Evolutionary conservation across 2,888 invertebrate genomes (phyloP), one percentile per base, ranked within the genome.

Genomic region (Hylaea fasciaria): DNA sequence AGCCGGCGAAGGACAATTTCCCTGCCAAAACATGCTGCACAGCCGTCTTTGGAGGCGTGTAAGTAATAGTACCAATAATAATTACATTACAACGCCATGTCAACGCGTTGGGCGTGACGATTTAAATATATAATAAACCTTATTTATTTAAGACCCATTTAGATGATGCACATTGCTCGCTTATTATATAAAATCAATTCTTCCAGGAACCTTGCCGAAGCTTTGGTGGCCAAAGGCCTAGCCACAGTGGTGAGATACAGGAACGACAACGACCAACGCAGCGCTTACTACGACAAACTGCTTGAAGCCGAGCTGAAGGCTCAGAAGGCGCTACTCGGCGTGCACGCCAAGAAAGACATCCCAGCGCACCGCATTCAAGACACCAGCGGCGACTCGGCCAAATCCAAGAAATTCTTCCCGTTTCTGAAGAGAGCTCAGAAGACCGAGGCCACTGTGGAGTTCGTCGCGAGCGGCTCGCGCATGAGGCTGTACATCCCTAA

Each of bases 21-120:
- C 98, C 99, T 0, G 99, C 99, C 84, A 99, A 99, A 83, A 95
- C 94, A 11, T 99, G 99, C 85, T 98, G 98, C 80, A 98, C 99
- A 0, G 97, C 99, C 3, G 92, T 95, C 5, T 94, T 96, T 61
- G 96, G 96, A 64, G 90, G 86, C 76, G 69, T 70, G 91, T 91
- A 72, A 86, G 91, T 89, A 71, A 29, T 4, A 0, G 0, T n/a
- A n/a, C n/a, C n/a, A n/a, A n/a, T 22, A 22, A 22, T 22, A 3
- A 22, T 22, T 22, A 3, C 22, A 22, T 22, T 22, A n/a, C n/a
- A n/a, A n/a, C n/a, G n/a, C n/a, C n/a, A n/a, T n/a, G n/a, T n/a
- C n/a, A n/a, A n/a, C n/a, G n/a, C n/a, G n/a, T n/a, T n/a, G n/a
- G n/a, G n/a, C n/a, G n/a, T n/a, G n/a, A n/a, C n/a, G n/a, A n/a